These are phyloP conservation scores for Pangasius sanitwongsei DNA, from an alignment of 2,797 vertebrate species.

Conservation along the genomic window DNA sequence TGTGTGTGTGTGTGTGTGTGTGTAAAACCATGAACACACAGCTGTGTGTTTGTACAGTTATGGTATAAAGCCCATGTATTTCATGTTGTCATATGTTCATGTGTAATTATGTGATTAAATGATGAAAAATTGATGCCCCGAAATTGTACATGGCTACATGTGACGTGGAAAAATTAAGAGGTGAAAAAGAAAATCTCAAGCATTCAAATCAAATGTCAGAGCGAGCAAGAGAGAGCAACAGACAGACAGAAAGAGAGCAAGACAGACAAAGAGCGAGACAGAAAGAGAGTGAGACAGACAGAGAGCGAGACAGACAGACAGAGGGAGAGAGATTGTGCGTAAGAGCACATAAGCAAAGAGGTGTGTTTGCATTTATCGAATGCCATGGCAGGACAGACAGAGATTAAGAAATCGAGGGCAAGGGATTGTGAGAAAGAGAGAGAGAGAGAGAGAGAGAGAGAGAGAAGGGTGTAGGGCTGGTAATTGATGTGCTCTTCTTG, in stretches of 20 bases:
- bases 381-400: not conserved
- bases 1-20: slow-evolving; percentile 1
- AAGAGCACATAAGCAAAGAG: not conserved
- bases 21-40: not conserved
- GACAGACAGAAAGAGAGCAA: not conserved
- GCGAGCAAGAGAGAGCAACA: too few relatives aligned
- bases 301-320: not conserved
- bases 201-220: too few relatives aligned
- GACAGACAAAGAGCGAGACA: not conserved
- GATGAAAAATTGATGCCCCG: not conserved
- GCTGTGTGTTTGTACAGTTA: not conserved
- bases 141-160: not conserved
- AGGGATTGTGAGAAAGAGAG: not conserved
- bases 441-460: not conserved
- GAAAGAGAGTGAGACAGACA: not conserved
- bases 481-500: slow-evolving; percentile 46
- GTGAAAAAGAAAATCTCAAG: too few relatives aligned
- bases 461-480: slow-evolving; percentile 23
- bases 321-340: not conserved
- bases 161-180: not conserved
- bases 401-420: not conserved
- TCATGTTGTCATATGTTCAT: not conserved
- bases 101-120: not conserved
- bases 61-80: not conserved
- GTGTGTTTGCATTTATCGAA: too few relatives aligned